Evolutionary conservation across 2,113 vertebrate genomes (phyloP), one percentile per base, ranked within the genome.

Genomic region (Rhipidura dahli): DNA sequence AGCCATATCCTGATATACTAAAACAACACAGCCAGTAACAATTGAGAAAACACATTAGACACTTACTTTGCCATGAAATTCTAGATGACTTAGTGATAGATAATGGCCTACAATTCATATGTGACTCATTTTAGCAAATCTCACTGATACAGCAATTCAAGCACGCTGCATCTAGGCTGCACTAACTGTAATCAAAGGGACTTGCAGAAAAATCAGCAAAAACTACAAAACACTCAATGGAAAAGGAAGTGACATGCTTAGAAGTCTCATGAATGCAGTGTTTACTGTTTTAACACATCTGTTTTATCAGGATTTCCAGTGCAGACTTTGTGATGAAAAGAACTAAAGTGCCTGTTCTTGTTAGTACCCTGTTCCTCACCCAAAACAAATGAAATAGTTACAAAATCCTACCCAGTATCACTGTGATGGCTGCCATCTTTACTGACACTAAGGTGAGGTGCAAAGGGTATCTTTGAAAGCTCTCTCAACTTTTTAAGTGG

Each of bases 51-150:
- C 50, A 85, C 49, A 95, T 80, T 86, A 88, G 19, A 83, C 37
- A 83, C 42, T 82, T 68, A 68, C 51, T 86, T 93, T 3, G 1
- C 68, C 68, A 88, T 77, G 79, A 79, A 88, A 92, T 89, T 88
- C 89, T 86, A 89, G 71, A 94, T 90, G 86, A 93, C 37, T 90
- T 95, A 93, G 94, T 90, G 59, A 94, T 10, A 93, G 71, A 89
- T 94, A 94, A 96, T 83, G 86, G 64, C 59, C 80, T 86, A 86
- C 71, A 92, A 88, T 86, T 94, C 71, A 90, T 45, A n/a, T 90
- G 71, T 88, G 50, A 95, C 68, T 93, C 92, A 80, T 92, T 93
- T 95, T 59, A 86, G 33, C 35, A 90, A 86, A 80, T 86, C 54
- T 83, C 76, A 88, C 71, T 65, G 90, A 92, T 92, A 83, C 30